Evolutionary conservation across 2,888 invertebrate species (phyloP), one percentile per base, ranked within the genome.

Genomic region (Temnothorax ravouxi): DNA sequence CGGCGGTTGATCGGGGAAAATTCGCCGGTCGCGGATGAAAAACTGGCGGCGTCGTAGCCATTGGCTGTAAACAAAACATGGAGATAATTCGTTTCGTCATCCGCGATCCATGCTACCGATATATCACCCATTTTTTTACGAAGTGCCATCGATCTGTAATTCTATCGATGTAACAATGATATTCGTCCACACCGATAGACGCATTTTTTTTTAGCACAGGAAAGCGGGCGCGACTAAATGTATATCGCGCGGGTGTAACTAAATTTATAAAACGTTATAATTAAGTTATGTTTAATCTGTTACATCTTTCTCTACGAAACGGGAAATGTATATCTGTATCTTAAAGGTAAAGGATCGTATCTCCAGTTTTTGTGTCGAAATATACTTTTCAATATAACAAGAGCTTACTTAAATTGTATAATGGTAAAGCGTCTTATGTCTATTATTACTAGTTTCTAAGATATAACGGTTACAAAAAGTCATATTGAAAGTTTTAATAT

Each of bases 41-140:
- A 82, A 76, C 50, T 74, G 62, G 25, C 62, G 54, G 44, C 67
- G 44, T 67, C 71, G 59, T 80, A 71, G 71, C 79, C 59, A 59
- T 71, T 47, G 79, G 59, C 59, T 71, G 79, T 71, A 80, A 80
- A 80, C 71, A 80, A 80, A 80, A 80, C 79, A 25, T 50, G 1
- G 47, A 21, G 59, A 71, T 80, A 80, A 80, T 80, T 80, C 59
- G 79, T 80, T 80, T 80, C 71, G 71, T 59, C 71, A 59, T 59
- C 44, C 64, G 64, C 34, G 82, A 82, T 76, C 62, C 75, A 13
- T 38, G 21, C 66, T 38, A 82, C 21, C 76, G 75, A 82, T 82
- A 38, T 47, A 66, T 66, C n/a, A 41, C 47, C 47, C 21, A 77
- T 61, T 67, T 59, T 34, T 77, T 71, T 13, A 66, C 52, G 21